Percentiles rank a stretch among this genome's conserved stretches.
phyloP scores from a whole-genome alignment of 2,797 vertebrate species.

The Pseudotriccus pelzelni region DNA sequence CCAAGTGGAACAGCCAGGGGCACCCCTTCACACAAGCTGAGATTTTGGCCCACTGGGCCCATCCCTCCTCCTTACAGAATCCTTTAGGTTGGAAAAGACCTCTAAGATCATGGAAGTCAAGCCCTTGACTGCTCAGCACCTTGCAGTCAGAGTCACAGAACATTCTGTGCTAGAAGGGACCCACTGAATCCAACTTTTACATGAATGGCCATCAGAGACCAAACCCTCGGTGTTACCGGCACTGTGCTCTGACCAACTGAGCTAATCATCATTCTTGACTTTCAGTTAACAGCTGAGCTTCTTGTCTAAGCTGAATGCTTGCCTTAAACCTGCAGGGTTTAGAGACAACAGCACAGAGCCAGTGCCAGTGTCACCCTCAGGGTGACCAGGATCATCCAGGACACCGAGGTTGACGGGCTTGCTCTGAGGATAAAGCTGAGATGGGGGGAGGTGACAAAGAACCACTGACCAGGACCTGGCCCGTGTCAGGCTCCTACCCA shows the following conservation, averaged over 20 bases:
- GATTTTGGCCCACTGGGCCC: neutral
- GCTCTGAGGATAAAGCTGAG: neutral
- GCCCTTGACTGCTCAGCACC: neutral
- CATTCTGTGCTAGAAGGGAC: neutral
- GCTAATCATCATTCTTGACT: neutral
- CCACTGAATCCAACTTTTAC: too few relatives aligned
- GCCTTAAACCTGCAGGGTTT: neutral
- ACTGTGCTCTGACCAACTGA: neutral
- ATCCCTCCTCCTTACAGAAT: neutral
- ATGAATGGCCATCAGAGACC: neutral
- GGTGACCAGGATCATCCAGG: neutral
- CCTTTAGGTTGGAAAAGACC: neutral
- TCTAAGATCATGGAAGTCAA: neutral
- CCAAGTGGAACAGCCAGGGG: neutral
- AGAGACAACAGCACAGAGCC: neutral
- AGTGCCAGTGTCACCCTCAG: neutral
- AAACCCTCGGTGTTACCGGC: neutral
- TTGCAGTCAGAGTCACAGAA: neutral
- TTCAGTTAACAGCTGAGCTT: neutral
- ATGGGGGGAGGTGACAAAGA: neutral
- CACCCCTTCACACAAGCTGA: neutral
- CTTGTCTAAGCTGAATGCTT: neutral
- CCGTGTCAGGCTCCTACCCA: rapidly evolving
- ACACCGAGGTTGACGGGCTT: rapidly evolving
- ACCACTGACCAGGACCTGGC: neutral